These are phyloP conservation scores for Paracentrotus lividus DNA, from an alignment of 53 echinoderm and acorn worm genomes.

Conservation along the genomic window DNA sequence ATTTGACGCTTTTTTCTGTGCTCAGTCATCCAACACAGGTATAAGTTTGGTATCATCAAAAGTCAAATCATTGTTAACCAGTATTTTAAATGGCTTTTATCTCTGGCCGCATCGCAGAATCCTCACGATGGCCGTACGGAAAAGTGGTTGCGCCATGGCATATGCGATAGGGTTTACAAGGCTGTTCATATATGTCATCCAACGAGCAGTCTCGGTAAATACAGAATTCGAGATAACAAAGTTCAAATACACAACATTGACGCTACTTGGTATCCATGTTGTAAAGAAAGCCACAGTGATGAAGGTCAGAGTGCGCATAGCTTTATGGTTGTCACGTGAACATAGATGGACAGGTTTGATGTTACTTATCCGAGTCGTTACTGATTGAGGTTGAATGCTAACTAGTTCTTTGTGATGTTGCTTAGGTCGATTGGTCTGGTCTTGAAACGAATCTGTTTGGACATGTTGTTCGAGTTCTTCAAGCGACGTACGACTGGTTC, in stretches of 20 bases:
- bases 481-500: not conserved
- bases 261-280: not conserved
- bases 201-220: not conserved
- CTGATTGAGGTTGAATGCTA: not conserved
- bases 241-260: not conserved
- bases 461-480: not conserved
- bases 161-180: not conserved
- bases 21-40: no score
- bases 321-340: not conserved
- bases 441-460: not conserved
- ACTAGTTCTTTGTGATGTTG: not conserved
- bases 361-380: not conserved
- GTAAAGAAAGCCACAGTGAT: slow-evolving; percentile 1
- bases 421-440: not conserved
- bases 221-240: not conserved
- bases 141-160: slow-evolving; percentile 20
- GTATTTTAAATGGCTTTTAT: no score
- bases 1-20: no score
- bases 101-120: not conserved
- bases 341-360: not conserved
- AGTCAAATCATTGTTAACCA: no score
- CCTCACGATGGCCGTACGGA: not conserved
- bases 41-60: no score
- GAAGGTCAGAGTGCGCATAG: slow-evolving; percentile 8
- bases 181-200: not conserved